Evolutionary conservation across 2,888 invertebrate species (phyloP).

Genomic region (Clanis bilineata): DNA sequence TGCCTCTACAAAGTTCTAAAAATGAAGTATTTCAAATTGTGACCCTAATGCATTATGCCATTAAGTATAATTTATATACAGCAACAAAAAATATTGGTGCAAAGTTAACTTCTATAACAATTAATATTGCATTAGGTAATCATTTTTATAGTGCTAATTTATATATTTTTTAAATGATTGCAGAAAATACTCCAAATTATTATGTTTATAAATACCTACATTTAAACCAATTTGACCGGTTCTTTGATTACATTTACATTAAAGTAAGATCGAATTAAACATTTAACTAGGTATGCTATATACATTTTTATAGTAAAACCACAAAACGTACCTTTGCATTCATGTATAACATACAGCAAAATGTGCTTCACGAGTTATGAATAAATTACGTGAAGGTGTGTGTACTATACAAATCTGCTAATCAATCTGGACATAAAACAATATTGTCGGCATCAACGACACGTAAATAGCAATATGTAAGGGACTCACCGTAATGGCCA

Average conservation of each 20-base stretch:
- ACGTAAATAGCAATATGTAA: constrained; percentile 63
- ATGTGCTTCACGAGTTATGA: background rate
- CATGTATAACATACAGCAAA: constrained; percentile 2
- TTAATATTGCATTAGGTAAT: too few relatives aligned
- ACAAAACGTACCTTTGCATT: background rate
- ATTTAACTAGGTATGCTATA: background rate
- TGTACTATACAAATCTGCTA: background rate
- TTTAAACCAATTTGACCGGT: too few relatives aligned
- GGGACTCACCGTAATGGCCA: constrained; percentile 76
- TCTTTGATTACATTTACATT: background rate
- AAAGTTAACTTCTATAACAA: too few relatives aligned
- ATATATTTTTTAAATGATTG: too few relatives aligned
- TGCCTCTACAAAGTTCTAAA: too few relatives aligned
- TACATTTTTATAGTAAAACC: background rate
- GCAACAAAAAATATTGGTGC: too few relatives aligned
- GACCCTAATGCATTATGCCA: too few relatives aligned
- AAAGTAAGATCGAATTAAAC: background rate
- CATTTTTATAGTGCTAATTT: too few relatives aligned
- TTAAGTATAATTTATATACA: too few relatives aligned
- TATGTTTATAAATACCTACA: too few relatives aligned
- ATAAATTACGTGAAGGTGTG: background rate
- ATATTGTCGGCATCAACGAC: constrained; percentile 44
- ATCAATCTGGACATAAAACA: constrained; percentile 41
- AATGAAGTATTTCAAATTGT: too few relatives aligned
- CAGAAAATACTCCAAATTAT: too few relatives aligned